A percentile compares a stretch with the other conserved stretches of the same genome.
These are phyloP conservation scores for Megaceryle torquata DNA, from an alignment of 2,113 vertebrate species.

Conservation along the genomic window DNA sequence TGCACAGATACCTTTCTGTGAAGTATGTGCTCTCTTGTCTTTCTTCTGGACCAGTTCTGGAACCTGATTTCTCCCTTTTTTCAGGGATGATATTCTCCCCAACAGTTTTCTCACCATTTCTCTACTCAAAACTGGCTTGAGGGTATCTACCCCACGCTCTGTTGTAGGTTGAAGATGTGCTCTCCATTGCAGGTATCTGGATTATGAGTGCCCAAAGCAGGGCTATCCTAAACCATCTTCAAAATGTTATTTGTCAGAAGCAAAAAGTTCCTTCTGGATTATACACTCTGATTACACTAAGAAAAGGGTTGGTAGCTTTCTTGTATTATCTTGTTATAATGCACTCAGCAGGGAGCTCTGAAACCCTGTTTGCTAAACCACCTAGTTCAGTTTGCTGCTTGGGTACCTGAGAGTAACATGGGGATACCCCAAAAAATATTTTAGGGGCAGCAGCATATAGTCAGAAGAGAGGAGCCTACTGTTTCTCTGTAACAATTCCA, in stretches of 20 bases:
- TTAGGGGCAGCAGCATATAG: background rate
- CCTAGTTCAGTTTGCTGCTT: background rate
- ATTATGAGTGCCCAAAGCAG: background rate
- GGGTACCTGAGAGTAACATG: background rate
- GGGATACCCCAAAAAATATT: background rate
- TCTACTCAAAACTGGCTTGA: background rate
- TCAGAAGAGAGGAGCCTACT: background rate
- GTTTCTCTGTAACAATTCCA: background rate
- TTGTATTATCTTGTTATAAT: background rate
- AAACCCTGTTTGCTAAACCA: background rate
- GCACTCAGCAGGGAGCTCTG: background rate
- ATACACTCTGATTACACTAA: background rate
- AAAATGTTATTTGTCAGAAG: background rate
- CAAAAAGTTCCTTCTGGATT: background rate
- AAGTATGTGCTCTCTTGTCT: fast-evolving
- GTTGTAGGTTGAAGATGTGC: background rate
- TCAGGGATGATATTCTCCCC: background rate
- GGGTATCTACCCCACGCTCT: background rate
- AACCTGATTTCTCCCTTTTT: background rate
- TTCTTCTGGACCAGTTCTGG: background rate
- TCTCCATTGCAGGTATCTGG: background rate
- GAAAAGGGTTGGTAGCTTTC: background rate
- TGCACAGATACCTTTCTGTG: too few species aligned
- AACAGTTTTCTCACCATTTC: background rate
- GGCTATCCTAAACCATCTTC: background rate